Base-by-base conservation (phyloP, 2,797 vertebrate species). In the Harpagifer antarcticus region DNA sequence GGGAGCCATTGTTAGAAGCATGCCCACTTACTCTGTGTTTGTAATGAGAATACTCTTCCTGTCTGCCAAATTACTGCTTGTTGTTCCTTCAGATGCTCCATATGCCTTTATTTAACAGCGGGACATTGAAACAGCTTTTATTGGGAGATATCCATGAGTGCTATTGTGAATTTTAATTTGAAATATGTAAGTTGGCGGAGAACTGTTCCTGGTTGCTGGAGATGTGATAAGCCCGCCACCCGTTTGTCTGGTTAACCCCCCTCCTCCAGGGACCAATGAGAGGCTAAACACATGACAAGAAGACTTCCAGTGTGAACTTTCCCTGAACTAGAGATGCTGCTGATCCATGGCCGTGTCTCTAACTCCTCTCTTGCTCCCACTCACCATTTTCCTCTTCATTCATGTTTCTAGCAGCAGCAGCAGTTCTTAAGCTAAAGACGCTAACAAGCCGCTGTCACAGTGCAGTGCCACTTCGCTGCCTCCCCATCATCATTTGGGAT, bases 401-500 rank as follows among this genome's bases (percentile, higher is more conserved):
- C 76, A 76, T 84, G 75, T 72, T 62, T 70, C 74, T 47, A 57
- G 56, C 74, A 68, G 71, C 79, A 69, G 86, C 77, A 50, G 83
- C 78, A 89, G 90, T 92, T 91, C 85, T 93, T 91, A 87, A 86
- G 77, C 88, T 85, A 82, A 85, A 92, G 88, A 89, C 86, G 76
- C 91, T 93, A 93, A 93, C 92, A 94, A 92, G 92, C 66, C 76
- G 42, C 89, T 81, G 89, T 92, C 91, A 91, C 86, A 87, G 83
- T 71, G 81, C 81, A 78, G 90, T 88, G 87, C 90, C 91, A 92
- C 91, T 90, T 87, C 78, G 69, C 83, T 89, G 92, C 88, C 61
- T 91, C 84, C 84, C 84, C 88, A 88, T 93, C 87, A 90, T 93
- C 87, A 90, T 92, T 84, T 79, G 78, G 90, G 89, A 86, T 90